A percentile compares a stretch with the other conserved stretches of the same genome.
Conservation (phyloP, 2,888 invertebrate genomes). For the Parthenolecanium corni region DNA sequence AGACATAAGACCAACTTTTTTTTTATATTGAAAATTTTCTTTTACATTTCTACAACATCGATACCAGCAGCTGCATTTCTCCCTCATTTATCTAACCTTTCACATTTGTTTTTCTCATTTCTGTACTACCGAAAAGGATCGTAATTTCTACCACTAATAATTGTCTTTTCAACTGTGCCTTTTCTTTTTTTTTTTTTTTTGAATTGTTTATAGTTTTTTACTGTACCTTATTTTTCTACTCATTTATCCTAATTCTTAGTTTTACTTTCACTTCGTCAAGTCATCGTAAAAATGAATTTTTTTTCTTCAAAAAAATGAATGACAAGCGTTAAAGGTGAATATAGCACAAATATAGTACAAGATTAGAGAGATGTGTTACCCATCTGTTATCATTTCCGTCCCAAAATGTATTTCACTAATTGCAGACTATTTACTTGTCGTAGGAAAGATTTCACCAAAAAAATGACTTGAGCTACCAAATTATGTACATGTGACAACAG, state of each 20-base stretch:
- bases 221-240: not conserved
- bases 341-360: no score
- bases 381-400: slow-evolving; percentile 27
- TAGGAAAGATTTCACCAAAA: no score
- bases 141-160: not conserved
- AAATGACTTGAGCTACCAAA: no score
- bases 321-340: slow-evolving; percentile 13
- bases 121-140: no score
- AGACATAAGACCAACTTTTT: no score
- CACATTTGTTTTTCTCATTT: no score
- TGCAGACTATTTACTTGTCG: no score
- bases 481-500: no score
- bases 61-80: no score
- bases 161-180: not conserved
- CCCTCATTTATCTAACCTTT: no score
- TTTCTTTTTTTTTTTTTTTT: not conserved
- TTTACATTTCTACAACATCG: no score
- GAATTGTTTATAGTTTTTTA: not conserved
- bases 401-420: slow-evolving; percentile 16
- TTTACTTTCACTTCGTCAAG: not conserved
- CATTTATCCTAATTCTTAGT: not conserved
- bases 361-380: slow-evolving; percentile 11
- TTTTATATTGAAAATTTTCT: not conserved
- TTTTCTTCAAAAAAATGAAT: slow-evolving; percentile 6
- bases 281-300: not conserved